Base-by-base conservation (phyloP, 2,797 vertebrate species). In the Acanthurus tractus region DNA sequence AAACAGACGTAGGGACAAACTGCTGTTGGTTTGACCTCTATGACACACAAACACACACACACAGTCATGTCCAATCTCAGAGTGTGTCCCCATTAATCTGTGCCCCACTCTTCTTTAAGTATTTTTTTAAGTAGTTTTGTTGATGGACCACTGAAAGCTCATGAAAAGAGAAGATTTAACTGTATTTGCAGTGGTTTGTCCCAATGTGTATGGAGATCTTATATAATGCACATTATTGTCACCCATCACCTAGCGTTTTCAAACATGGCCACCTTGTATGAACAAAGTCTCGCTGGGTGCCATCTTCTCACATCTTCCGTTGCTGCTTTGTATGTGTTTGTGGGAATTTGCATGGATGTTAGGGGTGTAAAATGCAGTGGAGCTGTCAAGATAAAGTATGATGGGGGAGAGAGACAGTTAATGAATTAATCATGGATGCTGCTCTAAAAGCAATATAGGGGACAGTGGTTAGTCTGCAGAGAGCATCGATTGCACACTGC, bases 351-450 rank as follows among this genome's bases (percentile, higher is more conserved):
- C 9, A n/a, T 58, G 65, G 6, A 29, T 42, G 22, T 36, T 38
- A 13, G 6, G 8, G 38, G 50, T 52, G 50, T 29, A 9, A 79
- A 78, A 72, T 44, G 67, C 63, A 74, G 64, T 56, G 38, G 68
- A 78, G 48, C 50, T 78, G 72, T 84, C 45, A 49, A 34, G 71
- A 76, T 82, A 59, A 83, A 68, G 70, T 29, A 66, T 68, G 68
- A 62, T 10, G 8, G 65, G 67, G 70, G 78, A 61, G 78, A 77
- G 64, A 73, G 75, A 58, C 20, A 8, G 74, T 87, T 88, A 46
- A 89, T 94, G 63, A 93, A 94, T 95, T 86, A 94, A 90, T 93
- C 84, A 94, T 94, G 89, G 48, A 18, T 10, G 56, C 79, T 86
- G 78, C 79, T 84, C 75, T 93, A 50, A 91, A 81, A 88, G 89